phyloP scores from a whole-genome alignment of 1,140 invertebrate species.

The Orchesella cincta region DNA sequence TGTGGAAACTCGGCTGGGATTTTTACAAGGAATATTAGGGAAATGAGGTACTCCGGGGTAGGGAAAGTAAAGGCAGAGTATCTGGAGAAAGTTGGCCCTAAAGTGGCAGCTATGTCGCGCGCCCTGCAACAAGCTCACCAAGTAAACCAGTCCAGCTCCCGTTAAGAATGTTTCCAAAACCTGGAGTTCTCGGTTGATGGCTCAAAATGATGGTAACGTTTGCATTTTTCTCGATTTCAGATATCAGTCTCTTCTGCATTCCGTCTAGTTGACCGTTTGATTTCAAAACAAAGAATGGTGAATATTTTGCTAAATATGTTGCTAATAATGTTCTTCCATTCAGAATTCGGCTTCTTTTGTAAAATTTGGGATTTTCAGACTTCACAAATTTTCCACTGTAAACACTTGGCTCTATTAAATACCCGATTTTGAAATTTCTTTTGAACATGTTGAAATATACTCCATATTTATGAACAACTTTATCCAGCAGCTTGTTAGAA shows the following conservation, averaged over 20 bases:
- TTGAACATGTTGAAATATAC: neutral
- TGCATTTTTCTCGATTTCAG: neutral
- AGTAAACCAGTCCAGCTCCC: neutral
- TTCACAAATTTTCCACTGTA: neutral
- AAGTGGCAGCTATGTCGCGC: neutral
- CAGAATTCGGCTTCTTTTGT: neutral
- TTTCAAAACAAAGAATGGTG: neutral
- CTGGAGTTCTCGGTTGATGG: neutral
- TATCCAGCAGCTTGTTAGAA: too few species aligned
- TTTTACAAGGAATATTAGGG: neutral
- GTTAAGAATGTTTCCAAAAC: neutral
- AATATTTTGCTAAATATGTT: neutral
- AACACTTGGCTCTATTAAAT: neutral
- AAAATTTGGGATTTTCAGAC: neutral
- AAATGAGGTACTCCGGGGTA: neutral
- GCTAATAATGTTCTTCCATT: neutral
- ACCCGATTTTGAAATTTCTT: neutral
- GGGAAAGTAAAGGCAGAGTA: neutral
- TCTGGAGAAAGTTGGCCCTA: neutral
- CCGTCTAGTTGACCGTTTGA: neutral
- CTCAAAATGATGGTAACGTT: neutral
- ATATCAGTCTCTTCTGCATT: neutral
- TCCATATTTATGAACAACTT: neutral
- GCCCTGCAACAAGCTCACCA: neutral
- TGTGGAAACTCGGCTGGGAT: neutral